Conservation (phyloP, 2,888 invertebrate genomes). For the Iselma pallidipennis region DNA sequence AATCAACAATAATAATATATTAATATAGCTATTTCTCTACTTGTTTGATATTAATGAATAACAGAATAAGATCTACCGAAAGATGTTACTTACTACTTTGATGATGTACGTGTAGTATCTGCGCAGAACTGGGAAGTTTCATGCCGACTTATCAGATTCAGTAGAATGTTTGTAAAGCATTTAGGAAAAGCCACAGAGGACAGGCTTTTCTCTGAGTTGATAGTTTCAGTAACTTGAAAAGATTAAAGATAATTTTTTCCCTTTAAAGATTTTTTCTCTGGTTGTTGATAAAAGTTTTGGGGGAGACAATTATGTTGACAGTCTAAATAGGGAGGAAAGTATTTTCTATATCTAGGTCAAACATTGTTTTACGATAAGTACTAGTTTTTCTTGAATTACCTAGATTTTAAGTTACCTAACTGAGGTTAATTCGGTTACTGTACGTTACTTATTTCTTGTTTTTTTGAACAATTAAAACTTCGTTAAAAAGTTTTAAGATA, state of each 20-base stretch:
- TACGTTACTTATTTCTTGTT: background rate
- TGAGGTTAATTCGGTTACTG: background rate
- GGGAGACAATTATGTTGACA: background rate
- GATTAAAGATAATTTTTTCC: background rate
- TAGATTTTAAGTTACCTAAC: background rate
- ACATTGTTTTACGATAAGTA: too few species aligned
- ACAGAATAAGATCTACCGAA: background rate
- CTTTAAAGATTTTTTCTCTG: background rate
- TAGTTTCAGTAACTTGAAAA: background rate
- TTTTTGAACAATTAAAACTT: background rate
- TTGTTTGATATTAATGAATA: background rate
- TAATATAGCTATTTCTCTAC: background rate
- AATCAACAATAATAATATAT: background rate
- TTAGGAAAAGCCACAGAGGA: background rate
- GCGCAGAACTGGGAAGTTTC: background rate
- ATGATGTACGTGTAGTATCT: too few species aligned
- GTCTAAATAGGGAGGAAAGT: background rate
- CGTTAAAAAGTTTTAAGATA: background rate
- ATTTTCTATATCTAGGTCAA: background rate
- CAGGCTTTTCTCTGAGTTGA: background rate
- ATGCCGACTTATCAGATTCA: background rate
- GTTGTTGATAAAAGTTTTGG: background rate
- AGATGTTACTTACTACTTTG: too few species aligned
- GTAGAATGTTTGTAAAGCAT: too few species aligned
- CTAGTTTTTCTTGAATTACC: background rate